These are phyloP conservation scores for Stegana nigrithorax DNA, from an alignment of 2,888 invertebrate genomes.

Conservation along the genomic window DNA sequence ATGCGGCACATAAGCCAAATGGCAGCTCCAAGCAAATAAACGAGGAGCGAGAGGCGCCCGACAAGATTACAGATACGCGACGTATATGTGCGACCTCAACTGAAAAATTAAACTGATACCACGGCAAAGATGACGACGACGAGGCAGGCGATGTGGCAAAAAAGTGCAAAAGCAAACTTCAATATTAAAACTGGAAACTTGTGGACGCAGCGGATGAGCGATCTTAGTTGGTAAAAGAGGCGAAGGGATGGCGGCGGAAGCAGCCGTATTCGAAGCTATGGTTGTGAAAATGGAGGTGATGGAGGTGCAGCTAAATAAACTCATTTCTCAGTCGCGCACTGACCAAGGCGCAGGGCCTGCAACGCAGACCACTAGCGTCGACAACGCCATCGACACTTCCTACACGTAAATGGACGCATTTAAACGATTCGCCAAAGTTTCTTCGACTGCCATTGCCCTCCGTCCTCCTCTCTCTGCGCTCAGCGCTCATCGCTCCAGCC, in stretches of 20 bases:
- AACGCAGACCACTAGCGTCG: neutral
- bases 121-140: neutral
- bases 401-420: neutral
- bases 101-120: constrained; percentile 18
- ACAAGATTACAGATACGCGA: too few species aligned
- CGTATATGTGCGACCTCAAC: constrained; percentile 4
- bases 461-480: neutral
- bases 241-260: neutral
- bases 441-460: neutral
- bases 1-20: neutral
- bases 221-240: neutral
- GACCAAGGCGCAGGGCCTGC: neutral
- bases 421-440: constrained; percentile 15
- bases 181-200: constrained; percentile 3
- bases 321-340: constrained; percentile 1
- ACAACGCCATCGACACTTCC: neutral
- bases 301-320: neutral
- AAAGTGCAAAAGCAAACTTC: neutral
- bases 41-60: too few species aligned
- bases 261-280: too few species aligned
- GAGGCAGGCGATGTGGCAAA: neutral
- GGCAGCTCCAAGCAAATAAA: neutral
- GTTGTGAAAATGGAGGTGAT: neutral
- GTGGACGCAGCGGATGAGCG: neutral
- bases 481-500: neutral